Evolutionary conservation across 2,888 invertebrate genomes (phyloP).

Genomic region (Latrodectus elegans): DNA sequence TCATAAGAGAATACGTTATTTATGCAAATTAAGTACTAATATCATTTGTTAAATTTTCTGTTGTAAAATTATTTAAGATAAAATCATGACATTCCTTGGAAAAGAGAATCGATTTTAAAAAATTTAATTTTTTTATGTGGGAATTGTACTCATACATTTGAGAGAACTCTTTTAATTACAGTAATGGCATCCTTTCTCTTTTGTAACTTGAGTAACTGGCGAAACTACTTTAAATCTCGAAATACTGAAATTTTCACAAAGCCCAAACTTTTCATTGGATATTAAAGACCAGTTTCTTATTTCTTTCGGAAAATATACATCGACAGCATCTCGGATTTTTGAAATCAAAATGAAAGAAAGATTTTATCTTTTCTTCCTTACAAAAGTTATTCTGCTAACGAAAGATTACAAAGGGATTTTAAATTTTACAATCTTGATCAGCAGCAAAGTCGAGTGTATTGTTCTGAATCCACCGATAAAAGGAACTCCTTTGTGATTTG

Average conservation of each 20-base stretch:
- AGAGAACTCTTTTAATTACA: slow-evolving; percentile 20
- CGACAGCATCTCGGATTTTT: neutral
- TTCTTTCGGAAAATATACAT: neutral
- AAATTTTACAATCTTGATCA: slow-evolving; percentile 56
- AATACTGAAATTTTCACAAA: slow-evolving; percentile 23
- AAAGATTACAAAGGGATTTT: slow-evolving; percentile 44
- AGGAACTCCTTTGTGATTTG: slow-evolving; percentile 35
- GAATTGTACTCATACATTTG: too few species aligned
- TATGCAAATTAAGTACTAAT: too few species aligned
- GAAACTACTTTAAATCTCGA: slow-evolving; percentile 23
- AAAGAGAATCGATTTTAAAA: too few species aligned
- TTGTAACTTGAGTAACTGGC: slow-evolving; percentile 11
- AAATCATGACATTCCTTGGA: too few species aligned
- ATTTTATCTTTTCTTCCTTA: slow-evolving; percentile 33
- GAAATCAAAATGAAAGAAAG: slow-evolving; percentile 34
- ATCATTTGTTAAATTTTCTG: too few species aligned
- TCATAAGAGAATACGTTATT: too few species aligned
- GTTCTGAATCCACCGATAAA: slow-evolving; percentile 30
- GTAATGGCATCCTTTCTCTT: slow-evolving; percentile 12
- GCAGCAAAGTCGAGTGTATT: slow-evolving; percentile 17
- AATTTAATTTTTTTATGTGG: too few species aligned
- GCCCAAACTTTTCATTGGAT: slow-evolving; percentile 24
- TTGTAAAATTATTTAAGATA: too few species aligned
- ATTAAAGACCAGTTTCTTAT: slow-evolving; percentile 21
- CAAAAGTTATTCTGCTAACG: slow-evolving; percentile 45